phyloP scores from a whole-genome alignment of 2,888 invertebrate species.

The Agrochola litura region DNA sequence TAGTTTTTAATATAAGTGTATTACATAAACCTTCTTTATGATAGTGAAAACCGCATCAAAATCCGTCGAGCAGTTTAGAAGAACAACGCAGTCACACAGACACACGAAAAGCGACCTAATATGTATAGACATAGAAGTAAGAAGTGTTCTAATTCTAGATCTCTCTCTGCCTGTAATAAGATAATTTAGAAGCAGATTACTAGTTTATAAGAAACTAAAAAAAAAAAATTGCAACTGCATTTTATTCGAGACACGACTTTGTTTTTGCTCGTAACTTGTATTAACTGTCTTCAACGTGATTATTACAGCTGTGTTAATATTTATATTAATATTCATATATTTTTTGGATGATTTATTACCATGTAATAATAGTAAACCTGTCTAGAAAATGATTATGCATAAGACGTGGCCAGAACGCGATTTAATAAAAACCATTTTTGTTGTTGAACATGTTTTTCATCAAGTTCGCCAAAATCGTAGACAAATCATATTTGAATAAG shows the following conservation, averaged over 20 bases:
- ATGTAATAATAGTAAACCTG: conserved; percentile 3
- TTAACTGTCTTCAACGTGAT: conserved; percentile 8
- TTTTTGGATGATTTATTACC: neutral
- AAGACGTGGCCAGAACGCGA: neutral
- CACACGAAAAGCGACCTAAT: too few relatives aligned
- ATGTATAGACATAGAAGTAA: neutral
- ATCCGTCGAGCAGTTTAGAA: too few relatives aligned
- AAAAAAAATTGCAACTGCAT: neutral
- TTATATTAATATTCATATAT: too few relatives aligned
- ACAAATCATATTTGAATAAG: neutral
- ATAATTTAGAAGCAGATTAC: conserved; percentile 12
- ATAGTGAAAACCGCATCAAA: too few relatives aligned
- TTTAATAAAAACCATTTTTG: neutral
- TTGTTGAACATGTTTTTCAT: neutral
- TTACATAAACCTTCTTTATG: too few relatives aligned
- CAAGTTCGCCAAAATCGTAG: neutral
- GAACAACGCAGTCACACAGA: too few relatives aligned
- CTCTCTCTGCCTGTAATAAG: neutral
- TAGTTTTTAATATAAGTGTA: too few relatives aligned
- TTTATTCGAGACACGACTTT: neutral
- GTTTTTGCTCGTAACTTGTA: neutral
- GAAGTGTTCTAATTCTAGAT: neutral
- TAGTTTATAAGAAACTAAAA: neutral
- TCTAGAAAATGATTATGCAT: neutral
- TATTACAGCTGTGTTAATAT: neutral